These are phyloP conservation scores for Amphiprion percula DNA, from an alignment of 2,113 vertebrate genomes.

Conservation along the genomic window DNA sequence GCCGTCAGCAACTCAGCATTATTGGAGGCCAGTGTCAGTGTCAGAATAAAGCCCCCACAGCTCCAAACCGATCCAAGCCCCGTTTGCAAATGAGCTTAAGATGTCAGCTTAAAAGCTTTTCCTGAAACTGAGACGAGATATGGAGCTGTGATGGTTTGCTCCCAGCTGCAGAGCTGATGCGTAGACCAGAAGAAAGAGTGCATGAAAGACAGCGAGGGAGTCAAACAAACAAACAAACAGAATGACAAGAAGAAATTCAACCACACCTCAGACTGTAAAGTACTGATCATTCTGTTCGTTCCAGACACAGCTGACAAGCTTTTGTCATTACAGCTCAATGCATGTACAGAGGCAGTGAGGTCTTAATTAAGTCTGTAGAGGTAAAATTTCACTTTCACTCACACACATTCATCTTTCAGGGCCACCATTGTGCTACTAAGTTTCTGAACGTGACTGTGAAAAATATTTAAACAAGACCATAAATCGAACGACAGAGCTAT, in stretches of 20 bases:
- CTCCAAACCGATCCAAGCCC: constrained; percentile 65
- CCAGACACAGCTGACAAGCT: constrained; percentile 32
- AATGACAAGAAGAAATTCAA: constrained; percentile 7
- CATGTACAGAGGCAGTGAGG: background rate
- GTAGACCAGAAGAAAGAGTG: constrained; percentile 10
- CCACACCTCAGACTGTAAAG: constrained; percentile 39
- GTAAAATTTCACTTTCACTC: background rate
- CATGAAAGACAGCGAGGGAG: constrained; percentile 6
- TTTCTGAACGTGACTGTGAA: too few species aligned
- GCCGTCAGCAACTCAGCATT: constrained; percentile 67
- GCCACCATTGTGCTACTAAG: too few species aligned
- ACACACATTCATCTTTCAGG: background rate
- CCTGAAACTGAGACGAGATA: constrained; percentile 71
- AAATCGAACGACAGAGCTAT: too few species aligned
- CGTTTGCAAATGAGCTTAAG: constrained; percentile 80
- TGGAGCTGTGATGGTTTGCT: constrained; percentile 57
- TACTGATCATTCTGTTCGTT: constrained; percentile 49
- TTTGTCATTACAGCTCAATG: background rate
- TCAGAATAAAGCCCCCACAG: constrained; percentile 69
- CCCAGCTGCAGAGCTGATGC: constrained; percentile 43
- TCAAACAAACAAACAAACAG: constrained; percentile 49
- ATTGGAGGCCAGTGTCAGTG: constrained; percentile 71
- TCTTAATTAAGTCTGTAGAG: background rate
- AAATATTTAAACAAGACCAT: too few species aligned
- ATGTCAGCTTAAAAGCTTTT: constrained; percentile 82